Base-by-base conservation (phyloP, 2,113 vertebrate species). In the Mohoua ochrocephala region DNA sequence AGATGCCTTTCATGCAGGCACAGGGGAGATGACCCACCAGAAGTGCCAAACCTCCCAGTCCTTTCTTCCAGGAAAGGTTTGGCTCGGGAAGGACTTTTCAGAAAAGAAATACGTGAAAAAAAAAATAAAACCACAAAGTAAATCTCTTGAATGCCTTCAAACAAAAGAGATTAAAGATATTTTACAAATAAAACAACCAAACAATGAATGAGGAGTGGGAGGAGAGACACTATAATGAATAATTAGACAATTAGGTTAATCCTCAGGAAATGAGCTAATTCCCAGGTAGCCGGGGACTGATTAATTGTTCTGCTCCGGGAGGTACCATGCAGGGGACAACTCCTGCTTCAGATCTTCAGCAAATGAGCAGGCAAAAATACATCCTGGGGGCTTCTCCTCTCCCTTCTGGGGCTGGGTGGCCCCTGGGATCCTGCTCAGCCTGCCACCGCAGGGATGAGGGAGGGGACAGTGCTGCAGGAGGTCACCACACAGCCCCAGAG, bases 211-310 rank as follows among this genome's bases (percentile, higher is more conserved):
- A 71, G 33, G 44, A 85, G 33, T 1, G 0, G 64, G 57, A 69
- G 20, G 15, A 82, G 67, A 52, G n/a, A 44, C 1, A 7, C 44
- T 75, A 59, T 42, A 90, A 76, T 0, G 6, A 90, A 71, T 68
- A 71, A 95, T 79, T 75, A 92, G 89, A 65, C 68, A 91, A 82
- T 60, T 68, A 84, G 41, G 33, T 37, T 89, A 91, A 85, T 82
- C 74, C 73, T 95, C n/a, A 73, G 78, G 70, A 91, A 93, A 90
- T 76, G 12, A 67, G 31, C 26, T 90, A 85, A 95, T 79, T 90
- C 84, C 78, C 94, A 91, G 85, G 90, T 83, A 95, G 65, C 53
- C 60, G 15, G 39, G 23, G 26, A 75, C 50, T 69, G 56, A 91
- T 84, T 74, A 84, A 78, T 81, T 82, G 42, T 59, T 63, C 6